These are phyloP conservation scores for Drosophila mayaguana DNA, from an alignment of 2,888 invertebrate genomes.

Conservation along the genomic window DNA sequence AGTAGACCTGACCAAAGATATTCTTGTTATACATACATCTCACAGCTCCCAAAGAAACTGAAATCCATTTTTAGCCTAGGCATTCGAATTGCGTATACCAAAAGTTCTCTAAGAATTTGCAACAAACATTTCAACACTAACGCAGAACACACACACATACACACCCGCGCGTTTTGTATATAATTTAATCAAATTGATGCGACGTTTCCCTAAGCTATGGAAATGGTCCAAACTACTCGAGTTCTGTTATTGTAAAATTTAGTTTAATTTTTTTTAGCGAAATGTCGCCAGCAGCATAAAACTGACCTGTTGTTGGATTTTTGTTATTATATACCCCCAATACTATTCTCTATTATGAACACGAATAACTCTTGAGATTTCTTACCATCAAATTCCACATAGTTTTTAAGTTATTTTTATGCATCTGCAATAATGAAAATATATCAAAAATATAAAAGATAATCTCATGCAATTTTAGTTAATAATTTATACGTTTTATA, in stretches of 20 bases:
- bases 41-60: constrained; percentile 77
- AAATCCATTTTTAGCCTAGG: constrained; percentile 33
- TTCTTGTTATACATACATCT: constrained; percentile 68
- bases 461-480: constrained; percentile 74
- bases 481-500: constrained; percentile 52
- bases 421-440: constrained; percentile 22
- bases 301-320: constrained; percentile 22
- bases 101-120: constrained; percentile 67
- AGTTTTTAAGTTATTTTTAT: constrained; percentile 37
- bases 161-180: constrained; percentile 47
- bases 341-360: constrained; percentile 40
- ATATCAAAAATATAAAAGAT: constrained; percentile 22
- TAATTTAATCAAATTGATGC: constrained; percentile 54
- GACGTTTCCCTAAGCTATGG: constrained; percentile 50
- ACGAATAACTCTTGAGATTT: constrained; percentile 54
- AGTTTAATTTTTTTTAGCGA: constrained; percentile 68
- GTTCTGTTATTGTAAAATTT: constrained; percentile 58
- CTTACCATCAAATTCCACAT: constrained; percentile 44
- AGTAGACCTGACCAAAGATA: constrained; percentile 67
- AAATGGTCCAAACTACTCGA: constrained; percentile 52
- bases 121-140: constrained; percentile 16
- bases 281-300: constrained; percentile 39
- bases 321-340: constrained; percentile 34
- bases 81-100: constrained; percentile 36
- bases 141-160: background rate